Base-by-base conservation (phyloP, 2,888 invertebrate species). In the Thera obeliscata region DNA sequence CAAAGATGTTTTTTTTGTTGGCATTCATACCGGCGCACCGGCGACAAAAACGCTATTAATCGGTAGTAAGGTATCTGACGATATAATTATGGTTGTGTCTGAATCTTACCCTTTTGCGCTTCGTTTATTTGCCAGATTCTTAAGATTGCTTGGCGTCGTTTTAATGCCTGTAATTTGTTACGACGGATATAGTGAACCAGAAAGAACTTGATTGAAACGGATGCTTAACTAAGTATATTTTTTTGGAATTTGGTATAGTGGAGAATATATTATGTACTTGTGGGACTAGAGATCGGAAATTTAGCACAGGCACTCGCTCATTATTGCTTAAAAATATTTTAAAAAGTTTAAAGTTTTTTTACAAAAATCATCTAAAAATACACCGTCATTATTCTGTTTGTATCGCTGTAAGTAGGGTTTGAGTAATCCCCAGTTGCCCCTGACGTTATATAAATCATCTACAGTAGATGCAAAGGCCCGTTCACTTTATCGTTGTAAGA, bases 41-140 rank as follows among this genome's bases (percentile, higher is more conserved):
- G 56, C 64, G 59, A 69, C 70, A 74, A 74, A 74, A 74, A 74
- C 67, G 63, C 60, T 43, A 72, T 68, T 72, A 69, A 71, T 72
- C 66, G 67, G 67, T 72, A 70, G 63, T 63, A 38, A 50, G 61
- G 67, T 59, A 67, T 54, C 58, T 62, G 67, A 70, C 70, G 67
- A 69, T 57, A 61, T 72, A 72, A 72, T 70, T 68, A 71, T 54
- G 43, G 63, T 59, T 33, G 61, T 22, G 52, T 63, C 63, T 55
- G 60, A 56, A 36, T 66, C 70, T 50, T 61, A 38, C 12, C 49
- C 54, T 68, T 64, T 70, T 65, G 54, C 43, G 55, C 46, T 48
- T 35, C 50, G 57, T 69, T 66, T 60, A 63, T 56, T 63, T 60
- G 54, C 54, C 49, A 33, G 66, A 66, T 69, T 69, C 48, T 56